A percentile compares a stretch with the other conserved stretches of the same genome.
Evolutionary conservation across 2,797 vertebrate genomes (phyloP).

Genomic region (Poeciliopsis turneri): DNA sequence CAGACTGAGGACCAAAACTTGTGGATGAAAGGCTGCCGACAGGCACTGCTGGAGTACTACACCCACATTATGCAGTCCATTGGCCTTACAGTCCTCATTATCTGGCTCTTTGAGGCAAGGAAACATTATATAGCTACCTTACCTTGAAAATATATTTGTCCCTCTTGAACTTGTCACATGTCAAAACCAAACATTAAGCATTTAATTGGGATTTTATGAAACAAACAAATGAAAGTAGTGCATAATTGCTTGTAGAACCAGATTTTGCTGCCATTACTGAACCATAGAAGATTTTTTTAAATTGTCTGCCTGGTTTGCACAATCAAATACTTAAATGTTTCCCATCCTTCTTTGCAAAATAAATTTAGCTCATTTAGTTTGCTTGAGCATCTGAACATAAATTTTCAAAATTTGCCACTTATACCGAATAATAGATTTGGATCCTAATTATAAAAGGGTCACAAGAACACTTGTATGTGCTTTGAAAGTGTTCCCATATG

Average conservation of each 20-base stretch:
- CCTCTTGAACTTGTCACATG: neutral
- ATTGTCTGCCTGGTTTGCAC: neutral
- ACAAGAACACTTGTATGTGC: neutral
- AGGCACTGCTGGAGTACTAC: constrained; percentile 89
- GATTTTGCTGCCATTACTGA: neutral
- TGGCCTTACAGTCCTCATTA: constrained; percentile 85
- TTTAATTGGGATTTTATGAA: neutral
- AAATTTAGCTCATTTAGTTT: neutral
- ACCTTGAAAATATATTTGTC: neutral
- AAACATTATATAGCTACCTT: neutral
- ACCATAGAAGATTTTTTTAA: neutral
- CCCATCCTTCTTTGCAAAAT: neutral
- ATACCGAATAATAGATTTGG: neutral
- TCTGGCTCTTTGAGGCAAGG: constrained; percentile 92
- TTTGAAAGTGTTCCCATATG: neutral
- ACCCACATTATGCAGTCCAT: constrained; percentile 87
- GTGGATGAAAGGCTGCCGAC: constrained; percentile 88
- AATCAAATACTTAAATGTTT: neutral
- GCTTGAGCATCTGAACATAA: neutral
- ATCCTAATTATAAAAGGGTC: neutral
- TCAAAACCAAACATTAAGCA: neutral
- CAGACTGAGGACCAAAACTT: constrained; percentile 88
- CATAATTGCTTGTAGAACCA: neutral
- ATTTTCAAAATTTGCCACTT: neutral
- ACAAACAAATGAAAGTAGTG: neutral